Conservation (phyloP, 2,797 vertebrate species). For the Tolypeutes matacus region DNA sequence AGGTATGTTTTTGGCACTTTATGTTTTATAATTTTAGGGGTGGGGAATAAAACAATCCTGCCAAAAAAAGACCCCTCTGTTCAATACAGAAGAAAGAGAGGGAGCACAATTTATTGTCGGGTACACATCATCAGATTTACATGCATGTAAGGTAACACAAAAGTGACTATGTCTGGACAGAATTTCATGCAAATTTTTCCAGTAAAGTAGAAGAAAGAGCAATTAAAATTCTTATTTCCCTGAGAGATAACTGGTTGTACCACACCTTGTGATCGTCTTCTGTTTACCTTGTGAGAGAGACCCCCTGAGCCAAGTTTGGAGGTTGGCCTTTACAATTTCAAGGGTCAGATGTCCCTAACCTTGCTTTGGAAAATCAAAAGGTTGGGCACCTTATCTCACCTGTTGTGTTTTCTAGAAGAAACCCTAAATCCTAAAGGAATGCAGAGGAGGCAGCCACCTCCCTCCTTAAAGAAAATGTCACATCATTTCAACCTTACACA, state of each 20-base stretch:
- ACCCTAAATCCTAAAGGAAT: not conserved
- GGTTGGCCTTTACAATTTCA: not conserved
- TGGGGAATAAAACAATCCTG: not conserved
- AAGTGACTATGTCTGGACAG: not conserved
- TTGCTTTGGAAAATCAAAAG: not conserved
- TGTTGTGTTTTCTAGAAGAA: not conserved
- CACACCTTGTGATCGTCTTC: not conserved
- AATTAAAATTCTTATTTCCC: not conserved
- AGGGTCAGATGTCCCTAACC: not conserved
- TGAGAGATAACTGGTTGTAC: not conserved
- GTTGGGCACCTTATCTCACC: not conserved
- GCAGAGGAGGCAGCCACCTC: not conserved
- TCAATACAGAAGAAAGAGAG: not conserved
- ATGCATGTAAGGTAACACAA: not conserved
- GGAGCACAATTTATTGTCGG: not conserved
- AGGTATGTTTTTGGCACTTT: not conserved
- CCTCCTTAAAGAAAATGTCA: not conserved
- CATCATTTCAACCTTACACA: not conserved
- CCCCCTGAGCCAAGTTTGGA: not conserved
- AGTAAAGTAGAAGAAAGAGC: slow-evolving; percentile 7
- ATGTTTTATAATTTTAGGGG: not conserved
- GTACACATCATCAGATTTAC: not conserved
- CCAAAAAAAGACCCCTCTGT: not conserved
- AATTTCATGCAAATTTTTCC: not conserved
- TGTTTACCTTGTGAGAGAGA: not conserved